Conservation (phyloP, 1,140 invertebrate species). For the Drosophila ohnishii region DNA sequence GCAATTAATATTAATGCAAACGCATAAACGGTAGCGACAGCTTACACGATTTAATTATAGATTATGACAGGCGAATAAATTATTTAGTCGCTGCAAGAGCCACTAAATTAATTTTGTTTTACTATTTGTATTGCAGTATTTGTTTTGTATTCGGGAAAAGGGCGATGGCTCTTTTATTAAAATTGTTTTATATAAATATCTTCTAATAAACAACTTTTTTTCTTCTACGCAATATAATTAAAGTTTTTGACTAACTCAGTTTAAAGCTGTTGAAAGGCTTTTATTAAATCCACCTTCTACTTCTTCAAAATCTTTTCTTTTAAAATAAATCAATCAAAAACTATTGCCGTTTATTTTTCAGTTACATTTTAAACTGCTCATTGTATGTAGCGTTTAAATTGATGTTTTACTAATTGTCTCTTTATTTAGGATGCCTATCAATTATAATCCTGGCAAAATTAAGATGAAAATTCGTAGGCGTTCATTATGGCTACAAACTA, state of each 20-base stretch:
- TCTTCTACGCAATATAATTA: background rate
- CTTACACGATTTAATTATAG: constrained; percentile 78
- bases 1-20: constrained; percentile 75
- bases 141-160: background rate
- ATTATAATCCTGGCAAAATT: background rate
- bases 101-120: background rate
- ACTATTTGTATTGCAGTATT: background rate
- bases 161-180: background rate
- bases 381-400: background rate
- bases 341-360: background rate
- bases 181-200: background rate
- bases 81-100: constrained; percentile 16
- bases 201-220: background rate
- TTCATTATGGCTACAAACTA: background rate
- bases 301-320: too few species aligned
- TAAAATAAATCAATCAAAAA: background rate
- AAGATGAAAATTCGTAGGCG: background rate
- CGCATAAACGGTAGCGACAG: constrained; percentile 51
- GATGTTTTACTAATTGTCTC: background rate
- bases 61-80: constrained; percentile 53
- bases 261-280: background rate
- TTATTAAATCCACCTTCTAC: too few species aligned
- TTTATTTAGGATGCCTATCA: background rate
- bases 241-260: too few species aligned
- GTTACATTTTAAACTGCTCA: background rate